phyloP scores from a whole-genome alignment of 2,113 vertebrate genomes.

The Tricholaema leucomelas region DNA sequence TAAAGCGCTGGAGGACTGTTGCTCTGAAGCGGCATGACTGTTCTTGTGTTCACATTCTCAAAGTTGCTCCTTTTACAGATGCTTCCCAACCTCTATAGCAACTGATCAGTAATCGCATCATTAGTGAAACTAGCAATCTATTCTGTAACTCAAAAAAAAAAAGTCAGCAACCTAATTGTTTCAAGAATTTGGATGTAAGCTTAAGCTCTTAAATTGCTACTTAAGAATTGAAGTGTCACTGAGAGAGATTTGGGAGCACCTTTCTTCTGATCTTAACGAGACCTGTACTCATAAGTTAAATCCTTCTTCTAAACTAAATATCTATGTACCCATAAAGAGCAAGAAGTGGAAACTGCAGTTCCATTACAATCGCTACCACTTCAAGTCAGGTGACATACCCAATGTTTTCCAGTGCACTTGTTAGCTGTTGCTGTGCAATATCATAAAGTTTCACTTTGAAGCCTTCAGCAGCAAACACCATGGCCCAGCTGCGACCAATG shows the following conservation, averaged over 20 bases:
- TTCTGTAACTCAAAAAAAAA: not conserved
- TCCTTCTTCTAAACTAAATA: not conserved
- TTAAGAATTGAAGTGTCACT: not conserved
- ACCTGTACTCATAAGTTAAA: not conserved
- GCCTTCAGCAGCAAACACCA: slow-evolving; percentile 91
- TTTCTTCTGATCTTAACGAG: not conserved
- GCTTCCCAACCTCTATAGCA: not conserved
- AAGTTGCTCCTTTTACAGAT: not conserved
- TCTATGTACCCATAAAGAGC: not conserved
- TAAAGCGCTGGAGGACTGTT: not conserved
- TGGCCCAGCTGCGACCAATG: slow-evolving; percentile 94
- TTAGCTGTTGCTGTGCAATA: slow-evolving; percentile 84
- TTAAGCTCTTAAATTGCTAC: not conserved
- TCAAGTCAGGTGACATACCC: slow-evolving; percentile 71
- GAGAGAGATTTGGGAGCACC: not conserved
- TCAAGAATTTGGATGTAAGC: not conserved
- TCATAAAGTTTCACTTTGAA: slow-evolving; percentile 90
- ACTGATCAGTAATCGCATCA: not conserved
- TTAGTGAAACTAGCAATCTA: not conserved
- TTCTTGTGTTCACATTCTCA: not conserved
- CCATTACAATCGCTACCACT: not conserved
- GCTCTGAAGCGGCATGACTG: accelerated
- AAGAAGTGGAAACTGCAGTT: not conserved
- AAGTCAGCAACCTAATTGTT: accelerated
- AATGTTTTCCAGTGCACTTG: slow-evolving; percentile 82